A percentile compares a stretch with the other conserved stretches of the same genome.
These are phyloP conservation scores for Lagorchestes hirsutus DNA, from an alignment of 2,797 vertebrate species.

Conservation along the genomic window DNA sequence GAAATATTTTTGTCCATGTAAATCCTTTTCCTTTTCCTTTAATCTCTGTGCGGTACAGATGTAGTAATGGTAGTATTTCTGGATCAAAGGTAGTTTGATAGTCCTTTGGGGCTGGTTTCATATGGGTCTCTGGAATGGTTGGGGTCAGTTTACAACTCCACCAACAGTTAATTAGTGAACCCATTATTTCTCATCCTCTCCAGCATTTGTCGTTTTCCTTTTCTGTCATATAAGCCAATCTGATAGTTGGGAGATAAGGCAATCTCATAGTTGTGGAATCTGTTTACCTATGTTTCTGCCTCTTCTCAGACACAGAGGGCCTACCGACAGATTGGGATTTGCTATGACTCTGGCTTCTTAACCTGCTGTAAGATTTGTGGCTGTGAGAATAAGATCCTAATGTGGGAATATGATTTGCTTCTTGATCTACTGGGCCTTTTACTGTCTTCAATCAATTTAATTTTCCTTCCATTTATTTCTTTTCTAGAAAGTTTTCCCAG, in stretches of 20 bases:
- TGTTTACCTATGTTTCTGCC: constrained; percentile 89
- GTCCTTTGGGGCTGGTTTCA: too few species aligned
- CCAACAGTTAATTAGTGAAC: too few species aligned
- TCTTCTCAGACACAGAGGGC: constrained; percentile 88
- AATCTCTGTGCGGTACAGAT: too few species aligned
- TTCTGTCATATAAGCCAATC: neutral
- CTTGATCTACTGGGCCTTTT: constrained; percentile 91
- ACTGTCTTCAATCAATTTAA: constrained; percentile 95
- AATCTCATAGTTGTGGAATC: constrained; percentile 79
- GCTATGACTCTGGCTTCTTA: constrained; percentile 86
- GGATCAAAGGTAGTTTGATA: too few species aligned
- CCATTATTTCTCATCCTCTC: too few species aligned
- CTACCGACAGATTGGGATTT: constrained; percentile 89
- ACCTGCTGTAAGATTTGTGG: constrained; percentile 89
- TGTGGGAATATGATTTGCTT: constrained; percentile 93
- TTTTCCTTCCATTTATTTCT: constrained; percentile 98
- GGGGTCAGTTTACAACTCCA: too few species aligned
- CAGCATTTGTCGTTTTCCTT: constrained; percentile 13
- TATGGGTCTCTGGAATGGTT: too few species aligned
- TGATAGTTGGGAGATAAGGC: constrained; percentile 75
- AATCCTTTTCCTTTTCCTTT: too few species aligned
- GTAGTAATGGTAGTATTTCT: too few species aligned
- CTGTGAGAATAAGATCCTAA: constrained; percentile 88
- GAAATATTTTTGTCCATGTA: too few species aligned
- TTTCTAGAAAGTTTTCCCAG: constrained; percentile 97